Conservation (phyloP, 2,113 vertebrate species). For the Chamaetylas fuelleborni region DNA sequence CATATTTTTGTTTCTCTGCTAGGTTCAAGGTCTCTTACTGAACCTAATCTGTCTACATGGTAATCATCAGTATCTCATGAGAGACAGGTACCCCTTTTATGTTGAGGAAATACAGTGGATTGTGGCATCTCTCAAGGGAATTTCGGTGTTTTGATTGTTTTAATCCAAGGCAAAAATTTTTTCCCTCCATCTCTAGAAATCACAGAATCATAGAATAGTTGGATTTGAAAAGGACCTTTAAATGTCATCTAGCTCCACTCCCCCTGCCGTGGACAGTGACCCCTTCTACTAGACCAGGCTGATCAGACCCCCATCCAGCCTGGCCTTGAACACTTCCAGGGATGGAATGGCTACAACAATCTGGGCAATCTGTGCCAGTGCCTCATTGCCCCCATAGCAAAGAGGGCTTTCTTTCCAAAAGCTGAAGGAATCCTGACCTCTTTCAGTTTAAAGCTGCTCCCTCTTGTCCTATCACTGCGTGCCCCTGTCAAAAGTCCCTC, state of each 20-base stretch:
- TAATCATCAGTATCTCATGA: background rate
- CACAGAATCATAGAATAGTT: background rate
- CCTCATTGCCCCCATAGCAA: background rate
- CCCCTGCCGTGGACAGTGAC: fast-evolving
- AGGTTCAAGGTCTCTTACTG: background rate
- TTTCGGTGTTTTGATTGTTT: background rate
- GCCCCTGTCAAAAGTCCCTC: no score
- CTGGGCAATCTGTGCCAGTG: background rate
- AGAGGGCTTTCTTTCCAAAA: background rate
- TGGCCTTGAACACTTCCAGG: background rate
- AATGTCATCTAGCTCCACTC: background rate
- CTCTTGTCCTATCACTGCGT: background rate
- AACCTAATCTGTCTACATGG: background rate
- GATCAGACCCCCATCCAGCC: background rate
- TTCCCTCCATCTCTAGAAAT: background rate
- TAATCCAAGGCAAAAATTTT: background rate
- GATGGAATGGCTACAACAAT: background rate
- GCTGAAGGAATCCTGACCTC: background rate
- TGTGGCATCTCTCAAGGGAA: background rate
- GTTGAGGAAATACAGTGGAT: background rate
- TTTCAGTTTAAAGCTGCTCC: fast-evolving
- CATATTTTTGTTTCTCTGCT: background rate
- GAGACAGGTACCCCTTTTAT: background rate
- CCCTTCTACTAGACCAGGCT: background rate
- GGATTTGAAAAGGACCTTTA: background rate